These are phyloP conservation scores for Ia io DNA, from an alignment of 2,113 vertebrate genomes.

Conservation along the genomic window DNA sequence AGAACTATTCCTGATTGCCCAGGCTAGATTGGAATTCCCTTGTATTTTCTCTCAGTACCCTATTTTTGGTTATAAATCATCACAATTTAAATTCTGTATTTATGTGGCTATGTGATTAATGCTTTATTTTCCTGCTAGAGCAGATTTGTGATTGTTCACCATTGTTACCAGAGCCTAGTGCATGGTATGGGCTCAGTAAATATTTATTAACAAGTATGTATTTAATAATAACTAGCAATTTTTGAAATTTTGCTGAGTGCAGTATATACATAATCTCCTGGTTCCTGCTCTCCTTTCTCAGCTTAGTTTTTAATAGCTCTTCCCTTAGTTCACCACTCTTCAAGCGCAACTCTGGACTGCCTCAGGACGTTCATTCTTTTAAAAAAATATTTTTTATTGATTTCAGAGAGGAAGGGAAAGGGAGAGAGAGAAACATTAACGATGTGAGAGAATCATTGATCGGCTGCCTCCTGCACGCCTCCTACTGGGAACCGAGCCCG, in stretches of 20 bases:
- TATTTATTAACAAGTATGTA: neutral
- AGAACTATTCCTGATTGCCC: neutral
- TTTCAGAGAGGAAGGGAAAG: neutral
- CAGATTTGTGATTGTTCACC: neutral
- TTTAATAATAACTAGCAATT: neutral
- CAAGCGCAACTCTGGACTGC: neutral
- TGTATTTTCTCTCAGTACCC: neutral
- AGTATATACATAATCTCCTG: neutral
- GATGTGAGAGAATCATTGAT: neutral
- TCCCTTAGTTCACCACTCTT: neutral
- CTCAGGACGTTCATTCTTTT: neutral
- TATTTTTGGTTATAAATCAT: neutral
- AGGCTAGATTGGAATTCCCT: neutral
- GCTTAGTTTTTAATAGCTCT: neutral
- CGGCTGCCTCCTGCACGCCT: too few relatives aligned
- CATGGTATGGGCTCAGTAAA: neutral
- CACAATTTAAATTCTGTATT: constrained; percentile 17
- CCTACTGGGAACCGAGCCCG: too few relatives aligned
- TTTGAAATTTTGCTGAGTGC: neutral
- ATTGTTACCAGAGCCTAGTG: neutral
- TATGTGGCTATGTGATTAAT: constrained; percentile 15
- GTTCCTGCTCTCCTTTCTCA: neutral
- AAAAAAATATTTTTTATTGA: neutral
- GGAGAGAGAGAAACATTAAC: neutral
- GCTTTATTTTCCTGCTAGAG: neutral